Percentiles rank a stretch among this genome's conserved stretches.
These are phyloP conservation scores for Cheirogaleus major DNA, from an alignment of 2,797 vertebrate genomes.

Conservation along the genomic window DNA sequence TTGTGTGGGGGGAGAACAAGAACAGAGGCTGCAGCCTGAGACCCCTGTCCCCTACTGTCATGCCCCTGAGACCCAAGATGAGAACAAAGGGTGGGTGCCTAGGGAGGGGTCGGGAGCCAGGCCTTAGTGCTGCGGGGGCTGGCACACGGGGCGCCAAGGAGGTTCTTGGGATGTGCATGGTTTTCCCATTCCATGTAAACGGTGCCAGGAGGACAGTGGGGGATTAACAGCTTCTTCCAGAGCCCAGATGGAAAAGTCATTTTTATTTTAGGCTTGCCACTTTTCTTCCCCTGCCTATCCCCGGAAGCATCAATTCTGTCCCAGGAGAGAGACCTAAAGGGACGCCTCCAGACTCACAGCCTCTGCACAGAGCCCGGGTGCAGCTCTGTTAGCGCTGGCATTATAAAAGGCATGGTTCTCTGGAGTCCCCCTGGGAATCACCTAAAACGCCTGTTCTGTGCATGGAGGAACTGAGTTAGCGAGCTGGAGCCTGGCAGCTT, in stretches of 20 bases:
- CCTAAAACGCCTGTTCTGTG: not conserved
- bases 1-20: not conserved
- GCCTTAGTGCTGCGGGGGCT: not conserved
- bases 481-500: not conserved
- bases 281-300: not conserved
- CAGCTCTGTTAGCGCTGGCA: not conserved
- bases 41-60: not conserved
- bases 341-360: not conserved
- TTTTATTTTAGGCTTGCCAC: not conserved
- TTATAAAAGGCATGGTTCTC: not conserved
- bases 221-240: not conserved
- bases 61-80: not conserved
- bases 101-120: not conserved
- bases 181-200: not conserved
- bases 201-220: not conserved
- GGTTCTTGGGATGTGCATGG: not conserved
- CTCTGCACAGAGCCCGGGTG: not conserved
- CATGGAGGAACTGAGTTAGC: not conserved
- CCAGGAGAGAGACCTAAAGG: not conserved
- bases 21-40: not conserved
- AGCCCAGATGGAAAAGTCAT: slow-evolving; percentile 62
- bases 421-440: not conserved
- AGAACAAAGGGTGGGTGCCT: not conserved
- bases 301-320: not conserved
- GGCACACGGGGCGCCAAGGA: not conserved